phyloP scores from a whole-genome alignment of 2,888 invertebrate genomes.

The Odontomyia ornata region DNA sequence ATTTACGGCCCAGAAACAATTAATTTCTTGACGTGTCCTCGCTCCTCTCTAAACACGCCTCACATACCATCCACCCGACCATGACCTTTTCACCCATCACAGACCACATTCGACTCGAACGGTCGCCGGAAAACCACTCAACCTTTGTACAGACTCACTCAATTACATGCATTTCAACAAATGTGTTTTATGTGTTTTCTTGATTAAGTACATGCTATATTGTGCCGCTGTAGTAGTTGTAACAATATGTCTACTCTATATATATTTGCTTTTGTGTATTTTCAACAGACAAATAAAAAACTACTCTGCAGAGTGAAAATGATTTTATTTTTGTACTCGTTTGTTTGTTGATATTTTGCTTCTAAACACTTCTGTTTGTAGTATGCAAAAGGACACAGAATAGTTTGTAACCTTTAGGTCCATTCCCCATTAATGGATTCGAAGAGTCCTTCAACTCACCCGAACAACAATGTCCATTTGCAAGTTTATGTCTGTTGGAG shows the following conservation, averaged over 20 bases:
- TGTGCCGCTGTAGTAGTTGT: conserved; percentile 42
- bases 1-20: conserved; percentile 47
- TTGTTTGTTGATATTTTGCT: conserved; percentile 4
- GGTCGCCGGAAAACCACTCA: conserved; percentile 22
- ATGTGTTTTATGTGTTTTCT: conserved; percentile 49
- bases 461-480: conserved; percentile 33
- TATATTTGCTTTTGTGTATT: too few species aligned
- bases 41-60: conserved; percentile 9
- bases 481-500: conserved; percentile 34
- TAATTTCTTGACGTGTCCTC: conserved; percentile 42
- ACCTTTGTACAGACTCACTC: conserved; percentile 32
- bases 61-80: background rate
- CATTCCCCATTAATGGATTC: background rate
- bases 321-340: conserved; percentile 8
- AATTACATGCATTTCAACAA: conserved; percentile 47
- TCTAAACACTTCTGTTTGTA: background rate
- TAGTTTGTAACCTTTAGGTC: background rate
- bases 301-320: too few species aligned
- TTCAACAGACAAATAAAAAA: too few species aligned
- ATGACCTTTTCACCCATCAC: conserved; percentile 3
- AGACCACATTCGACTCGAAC: background rate
- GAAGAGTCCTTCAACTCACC: background rate
- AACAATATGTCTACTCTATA: too few species aligned
- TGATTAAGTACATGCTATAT: conserved; percentile 39
- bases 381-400: background rate